phyloP scores from a whole-genome alignment of 2,888 invertebrate species.

The Drosophila robusta region DNA sequence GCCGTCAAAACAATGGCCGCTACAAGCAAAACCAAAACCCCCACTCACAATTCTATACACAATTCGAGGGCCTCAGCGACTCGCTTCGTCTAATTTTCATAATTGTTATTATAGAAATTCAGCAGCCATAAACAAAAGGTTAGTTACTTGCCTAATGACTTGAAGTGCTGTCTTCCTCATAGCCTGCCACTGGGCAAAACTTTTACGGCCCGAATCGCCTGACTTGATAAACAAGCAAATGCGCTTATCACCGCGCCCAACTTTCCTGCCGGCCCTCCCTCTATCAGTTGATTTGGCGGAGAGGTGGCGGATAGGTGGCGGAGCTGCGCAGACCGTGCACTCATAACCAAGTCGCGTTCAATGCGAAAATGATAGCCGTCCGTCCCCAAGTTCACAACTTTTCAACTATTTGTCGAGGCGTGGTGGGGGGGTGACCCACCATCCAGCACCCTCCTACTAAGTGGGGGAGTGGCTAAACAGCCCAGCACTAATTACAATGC shows the following conservation, averaged over 20 bases:
- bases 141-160: slow-evolving; percentile 81
- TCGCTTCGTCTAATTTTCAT: slow-evolving; percentile 74
- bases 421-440: slow-evolving; percentile 1
- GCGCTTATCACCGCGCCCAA: slow-evolving; percentile 71
- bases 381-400: slow-evolving; percentile 69
- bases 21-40: slow-evolving; percentile 4
- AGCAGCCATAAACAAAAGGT: slow-evolving; percentile 81
- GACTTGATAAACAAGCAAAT: slow-evolving; percentile 77
- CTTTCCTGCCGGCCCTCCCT: slow-evolving; percentile 21
- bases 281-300: slow-evolving; percentile 30
- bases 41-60: neutral
- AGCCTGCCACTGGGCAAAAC: slow-evolving; percentile 34
- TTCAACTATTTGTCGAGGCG: slow-evolving; percentile 64
- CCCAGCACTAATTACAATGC: slow-evolving; percentile 70
- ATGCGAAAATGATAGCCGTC: slow-evolving; percentile 78
- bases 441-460: slow-evolving; percentile 6
- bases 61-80: slow-evolving; percentile 1
- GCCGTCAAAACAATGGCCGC: slow-evolving; percentile 73
- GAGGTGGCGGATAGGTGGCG: neutral
- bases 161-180: slow-evolving; percentile 51
- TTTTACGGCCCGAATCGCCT: slow-evolving; percentile 40
- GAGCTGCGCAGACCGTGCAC: slow-evolving; percentile 41
- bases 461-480: slow-evolving; percentile 40
- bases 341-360: slow-evolving; percentile 63
- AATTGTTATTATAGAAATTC: slow-evolving; percentile 81